These are phyloP conservation scores for Cromileptes altivelis DNA, from an alignment of 2,113 vertebrate genomes.

Conservation along the genomic window DNA sequence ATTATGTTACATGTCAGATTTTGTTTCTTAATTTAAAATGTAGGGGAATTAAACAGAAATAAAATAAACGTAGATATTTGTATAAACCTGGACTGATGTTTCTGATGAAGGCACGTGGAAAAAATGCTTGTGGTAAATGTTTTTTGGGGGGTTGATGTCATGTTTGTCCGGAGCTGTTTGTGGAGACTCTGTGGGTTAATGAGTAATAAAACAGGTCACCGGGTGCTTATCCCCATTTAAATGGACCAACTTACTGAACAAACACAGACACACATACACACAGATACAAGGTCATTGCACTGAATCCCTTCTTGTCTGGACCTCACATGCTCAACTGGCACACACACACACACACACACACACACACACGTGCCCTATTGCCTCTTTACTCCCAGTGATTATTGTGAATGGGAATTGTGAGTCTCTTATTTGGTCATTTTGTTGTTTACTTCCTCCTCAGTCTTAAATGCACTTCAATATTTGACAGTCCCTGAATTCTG, in stretches of 20 bases:
- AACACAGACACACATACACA: slow-evolving; percentile 37
- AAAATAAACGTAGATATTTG: no score
- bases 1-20: background rate
- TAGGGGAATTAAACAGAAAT: background rate
- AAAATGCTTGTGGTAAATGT: background rate
- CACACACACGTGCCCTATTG: background rate
- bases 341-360: background rate
- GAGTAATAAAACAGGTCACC: slow-evolving; percentile 65
- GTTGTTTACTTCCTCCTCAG: slow-evolving; percentile 34
- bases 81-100: background rate
- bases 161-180: slow-evolving; percentile 58
- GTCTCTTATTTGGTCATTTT: slow-evolving; percentile 31
- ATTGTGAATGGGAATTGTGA: slow-evolving; percentile 39
- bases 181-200: slow-evolving; percentile 69
- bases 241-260: slow-evolving; percentile 19
- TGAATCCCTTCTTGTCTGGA: slow-evolving; percentile 22
- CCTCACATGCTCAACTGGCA: slow-evolving; percentile 3
- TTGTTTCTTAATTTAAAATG: background rate
- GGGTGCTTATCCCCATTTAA: slow-evolving; percentile 54
- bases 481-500: slow-evolving; percentile 8
- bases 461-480: background rate
- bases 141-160: background rate
- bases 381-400: slow-evolving; percentile 25
- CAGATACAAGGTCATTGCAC: slow-evolving; percentile 26
- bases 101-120: background rate